These are phyloP conservation scores for Peromyscus aztecus DNA, from an alignment of 2,797 vertebrate genomes.

Conservation along the genomic window DNA sequence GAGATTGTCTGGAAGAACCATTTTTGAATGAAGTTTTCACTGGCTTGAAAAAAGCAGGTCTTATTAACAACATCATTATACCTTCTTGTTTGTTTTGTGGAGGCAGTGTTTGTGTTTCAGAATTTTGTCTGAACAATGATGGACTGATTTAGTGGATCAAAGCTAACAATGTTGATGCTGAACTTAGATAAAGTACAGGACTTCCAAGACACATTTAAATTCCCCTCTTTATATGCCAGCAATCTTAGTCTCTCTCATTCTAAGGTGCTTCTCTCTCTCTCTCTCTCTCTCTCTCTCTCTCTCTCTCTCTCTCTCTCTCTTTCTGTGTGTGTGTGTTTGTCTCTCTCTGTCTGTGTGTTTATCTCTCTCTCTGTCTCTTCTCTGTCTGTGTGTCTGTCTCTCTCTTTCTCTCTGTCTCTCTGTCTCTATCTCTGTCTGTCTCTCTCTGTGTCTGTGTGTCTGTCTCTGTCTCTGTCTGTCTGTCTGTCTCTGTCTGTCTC, in stretches of 20 bases:
- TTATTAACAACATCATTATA: background rate
- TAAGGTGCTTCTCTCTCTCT: background rate
- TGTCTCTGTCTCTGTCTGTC: too few relatives aligned
- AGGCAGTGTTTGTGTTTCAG: constrained; percentile 38
- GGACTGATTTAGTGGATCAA: background rate
- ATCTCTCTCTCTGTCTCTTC: background rate
- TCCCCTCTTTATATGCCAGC: background rate
- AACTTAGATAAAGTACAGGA: background rate
- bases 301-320: background rate
- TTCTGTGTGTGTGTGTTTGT: background rate
- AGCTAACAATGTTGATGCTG: background rate
- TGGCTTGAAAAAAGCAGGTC: background rate
- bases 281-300: background rate
- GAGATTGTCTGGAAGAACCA: background rate
- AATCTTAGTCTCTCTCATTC: background rate
- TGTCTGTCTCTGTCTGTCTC: background rate
- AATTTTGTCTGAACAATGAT: constrained; percentile 21
- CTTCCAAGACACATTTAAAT: background rate
- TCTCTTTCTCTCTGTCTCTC: background rate
- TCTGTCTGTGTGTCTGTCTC: background rate
- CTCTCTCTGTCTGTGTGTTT: background rate
- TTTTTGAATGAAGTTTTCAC: background rate
- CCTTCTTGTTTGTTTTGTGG: background rate
- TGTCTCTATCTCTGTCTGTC: too few relatives aligned
- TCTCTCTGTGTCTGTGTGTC: background rate